These are phyloP conservation scores for Aplysia californica DNA, from an alignment of 1,140 invertebrate genomes.

Conservation along the genomic window DNA sequence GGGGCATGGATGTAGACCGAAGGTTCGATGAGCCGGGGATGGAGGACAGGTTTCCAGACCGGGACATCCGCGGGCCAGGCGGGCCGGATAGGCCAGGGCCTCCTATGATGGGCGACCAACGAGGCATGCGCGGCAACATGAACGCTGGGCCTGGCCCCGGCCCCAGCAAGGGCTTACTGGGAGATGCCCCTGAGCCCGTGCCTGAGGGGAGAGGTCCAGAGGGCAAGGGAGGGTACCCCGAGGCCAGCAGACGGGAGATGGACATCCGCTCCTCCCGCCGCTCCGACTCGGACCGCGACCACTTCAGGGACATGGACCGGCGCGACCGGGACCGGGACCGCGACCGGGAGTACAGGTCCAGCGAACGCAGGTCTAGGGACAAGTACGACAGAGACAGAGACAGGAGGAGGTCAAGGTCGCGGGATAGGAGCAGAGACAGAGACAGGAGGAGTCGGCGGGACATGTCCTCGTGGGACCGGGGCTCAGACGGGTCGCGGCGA, in stretches of 20 bases:
- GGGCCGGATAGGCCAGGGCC: too few relatives aligned
- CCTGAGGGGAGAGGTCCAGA: too few relatives aligned
- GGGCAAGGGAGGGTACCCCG: too few relatives aligned
- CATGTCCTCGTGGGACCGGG: slow-evolving; percentile 20
- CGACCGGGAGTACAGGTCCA: slow-evolving; percentile 16
- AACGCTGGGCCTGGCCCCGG: too few relatives aligned
- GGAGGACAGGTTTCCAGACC: background rate
- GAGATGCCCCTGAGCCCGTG: slow-evolving; percentile 37
- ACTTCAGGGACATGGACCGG: slow-evolving; percentile 22
- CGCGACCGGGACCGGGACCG: slow-evolving; percentile 36
- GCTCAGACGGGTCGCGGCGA: slow-evolving; percentile 6
- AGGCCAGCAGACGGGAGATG: too few relatives aligned
- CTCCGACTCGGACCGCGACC: too few relatives aligned
- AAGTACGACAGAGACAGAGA: slow-evolving; percentile 41
- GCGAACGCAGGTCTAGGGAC: slow-evolving; percentile 9
- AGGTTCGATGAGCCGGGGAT: slow-evolving; percentile 15
- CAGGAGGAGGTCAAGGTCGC: slow-evolving; percentile 26
- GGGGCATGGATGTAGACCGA: slow-evolving; percentile 27
- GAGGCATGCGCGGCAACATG: too few relatives aligned
- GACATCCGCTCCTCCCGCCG: too few relatives aligned
- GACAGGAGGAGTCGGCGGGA: slow-evolving; percentile 26
- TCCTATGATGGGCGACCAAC: too few relatives aligned
- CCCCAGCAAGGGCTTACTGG: slow-evolving; percentile 32
- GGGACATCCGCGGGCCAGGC: too few relatives aligned
- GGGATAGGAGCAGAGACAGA: slow-evolving; percentile 33